Evolutionary conservation across 2,113 vertebrate genomes (phyloP).

Genomic region (Paratilapia polleni): DNA sequence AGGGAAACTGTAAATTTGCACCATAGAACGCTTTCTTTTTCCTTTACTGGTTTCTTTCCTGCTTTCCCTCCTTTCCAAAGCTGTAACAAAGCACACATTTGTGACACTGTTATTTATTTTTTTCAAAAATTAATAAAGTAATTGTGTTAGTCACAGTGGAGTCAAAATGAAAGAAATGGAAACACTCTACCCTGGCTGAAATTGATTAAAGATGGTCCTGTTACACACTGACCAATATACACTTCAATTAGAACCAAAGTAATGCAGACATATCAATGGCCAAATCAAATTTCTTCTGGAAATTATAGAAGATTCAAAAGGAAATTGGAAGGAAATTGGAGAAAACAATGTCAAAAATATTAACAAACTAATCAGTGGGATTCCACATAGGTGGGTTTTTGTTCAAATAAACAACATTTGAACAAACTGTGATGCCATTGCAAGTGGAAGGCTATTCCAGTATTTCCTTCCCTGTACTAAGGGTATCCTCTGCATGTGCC

Average conservation of each 20-base stretch:
- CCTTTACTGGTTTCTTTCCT: too few species aligned
- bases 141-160: not conserved
- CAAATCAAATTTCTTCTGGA: not conserved
- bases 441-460: not conserved
- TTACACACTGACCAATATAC: not conserved
- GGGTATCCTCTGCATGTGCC: not conserved
- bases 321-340: not conserved
- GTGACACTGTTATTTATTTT: not conserved
- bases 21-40: not conserved
- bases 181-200: not conserved
- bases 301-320: not conserved
- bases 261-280: not conserved
- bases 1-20: not conserved
- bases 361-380: not conserved
- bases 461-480: too few species aligned
- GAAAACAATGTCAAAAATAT: not conserved
- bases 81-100: conserved; percentile 17
- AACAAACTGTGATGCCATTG: not conserved
- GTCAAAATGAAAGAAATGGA: not conserved
- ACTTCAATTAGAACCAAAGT: not conserved
- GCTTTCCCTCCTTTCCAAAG: conserved; percentile 1
- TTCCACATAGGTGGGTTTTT: not conserved
- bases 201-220: not conserved
- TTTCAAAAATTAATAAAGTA: not conserved
- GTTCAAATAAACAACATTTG: not conserved